Conservation (phyloP, 2,113 vertebrate genomes). For the Hiodon alosoides region DNA sequence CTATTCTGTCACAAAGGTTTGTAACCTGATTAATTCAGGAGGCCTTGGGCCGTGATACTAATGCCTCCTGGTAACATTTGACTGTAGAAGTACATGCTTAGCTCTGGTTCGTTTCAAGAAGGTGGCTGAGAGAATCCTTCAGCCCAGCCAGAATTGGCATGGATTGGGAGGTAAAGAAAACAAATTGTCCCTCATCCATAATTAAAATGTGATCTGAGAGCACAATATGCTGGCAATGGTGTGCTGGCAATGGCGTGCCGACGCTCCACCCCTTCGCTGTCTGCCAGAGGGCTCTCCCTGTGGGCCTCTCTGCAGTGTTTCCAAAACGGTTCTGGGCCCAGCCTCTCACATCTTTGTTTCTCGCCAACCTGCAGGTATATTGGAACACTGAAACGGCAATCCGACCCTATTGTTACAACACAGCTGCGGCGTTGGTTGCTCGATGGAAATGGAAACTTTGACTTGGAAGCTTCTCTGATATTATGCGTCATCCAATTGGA, state of each 20-base stretch:
- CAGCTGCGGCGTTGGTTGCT: neutral
- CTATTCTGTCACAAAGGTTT: neutral
- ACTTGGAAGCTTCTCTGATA: conserved; percentile 23
- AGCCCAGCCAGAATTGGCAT: conserved; percentile 7
- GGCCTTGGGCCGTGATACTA: neutral
- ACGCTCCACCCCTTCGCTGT: neutral
- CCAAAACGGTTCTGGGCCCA: neutral
- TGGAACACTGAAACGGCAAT: neutral
- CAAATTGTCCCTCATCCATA: conserved; percentile 7
- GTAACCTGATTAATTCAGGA: neutral
- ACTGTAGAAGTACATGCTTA: neutral
- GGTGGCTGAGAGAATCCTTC: neutral
- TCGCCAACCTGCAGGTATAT: neutral
- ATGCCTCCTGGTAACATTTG: no score
- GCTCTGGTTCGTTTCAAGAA: neutral
- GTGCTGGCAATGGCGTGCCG: neutral
- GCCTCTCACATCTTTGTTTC: neutral
- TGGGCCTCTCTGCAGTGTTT: neutral
- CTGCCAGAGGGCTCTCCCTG: neutral
- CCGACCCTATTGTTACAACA: neutral
- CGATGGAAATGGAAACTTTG: neutral
- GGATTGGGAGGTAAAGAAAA: conserved; percentile 15
- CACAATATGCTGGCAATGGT: neutral
- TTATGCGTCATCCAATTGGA: conserved; percentile 19
- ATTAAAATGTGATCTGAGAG: conserved; percentile 12